These are phyloP conservation scores for Elanoides forficatus DNA, from an alignment of 2,113 vertebrate species.

Conservation along the genomic window DNA sequence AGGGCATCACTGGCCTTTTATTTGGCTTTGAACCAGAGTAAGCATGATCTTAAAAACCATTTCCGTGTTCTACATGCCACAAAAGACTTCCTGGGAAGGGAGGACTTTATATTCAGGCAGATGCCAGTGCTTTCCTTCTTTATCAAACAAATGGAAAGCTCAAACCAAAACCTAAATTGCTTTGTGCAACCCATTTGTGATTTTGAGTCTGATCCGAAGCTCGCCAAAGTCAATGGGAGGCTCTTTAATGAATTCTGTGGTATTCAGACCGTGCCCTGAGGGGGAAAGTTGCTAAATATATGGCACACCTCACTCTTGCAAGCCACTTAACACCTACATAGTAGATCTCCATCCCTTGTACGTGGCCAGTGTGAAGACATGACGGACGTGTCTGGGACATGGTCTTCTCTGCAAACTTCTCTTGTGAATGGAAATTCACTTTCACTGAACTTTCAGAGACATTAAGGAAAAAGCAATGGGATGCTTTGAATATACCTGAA, in stretches of 20 bases:
- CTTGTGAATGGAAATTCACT: not conserved
- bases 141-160: not conserved
- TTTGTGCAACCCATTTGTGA: not conserved
- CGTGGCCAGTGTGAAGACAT: not conserved
- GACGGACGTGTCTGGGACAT: not conserved
- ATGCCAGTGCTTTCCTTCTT: not conserved
- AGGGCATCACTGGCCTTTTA: fast-evolving
- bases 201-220: not conserved
- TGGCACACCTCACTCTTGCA: not conserved
- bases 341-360: not conserved
- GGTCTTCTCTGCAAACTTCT: not conserved
- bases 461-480: not conserved
- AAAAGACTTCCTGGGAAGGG: not conserved
- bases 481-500: not conserved
- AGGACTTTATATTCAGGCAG: not conserved
- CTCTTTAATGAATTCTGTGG: not conserved
- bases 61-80: not conserved
- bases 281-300: not conserved
- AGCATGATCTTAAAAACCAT: fast-evolving
- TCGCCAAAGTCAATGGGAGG: not conserved
- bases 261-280: fast-evolving
- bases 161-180: not conserved
- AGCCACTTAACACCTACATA: not conserved
- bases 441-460: not conserved
- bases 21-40: not conserved